These are phyloP conservation scores for Glaucopsyche alexis DNA, from an alignment of 2,888 invertebrate species.

Conservation along the genomic window DNA sequence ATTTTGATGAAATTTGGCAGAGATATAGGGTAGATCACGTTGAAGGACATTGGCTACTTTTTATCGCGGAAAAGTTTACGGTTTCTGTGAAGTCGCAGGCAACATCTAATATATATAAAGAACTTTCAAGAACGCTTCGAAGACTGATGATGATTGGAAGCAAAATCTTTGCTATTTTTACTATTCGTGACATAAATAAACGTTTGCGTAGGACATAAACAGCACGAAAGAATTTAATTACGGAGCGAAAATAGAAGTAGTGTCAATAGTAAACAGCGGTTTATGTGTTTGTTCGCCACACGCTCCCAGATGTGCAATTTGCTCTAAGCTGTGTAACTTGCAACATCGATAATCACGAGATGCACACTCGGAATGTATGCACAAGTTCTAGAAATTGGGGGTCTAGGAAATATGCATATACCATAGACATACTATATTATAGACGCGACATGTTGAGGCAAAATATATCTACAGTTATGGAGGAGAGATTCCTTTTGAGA, in stretches of 20 bases:
- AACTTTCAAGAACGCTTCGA: too few relatives aligned
- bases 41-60: too few relatives aligned
- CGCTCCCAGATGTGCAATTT: constrained; percentile 8
- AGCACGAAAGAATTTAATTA: constrained; percentile 3
- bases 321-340: constrained; percentile 24
- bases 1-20: too few relatives aligned
- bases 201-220: neutral
- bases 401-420: constrained; percentile 1
- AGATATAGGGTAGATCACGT: too few relatives aligned
- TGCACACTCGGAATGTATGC: constrained; percentile 4
- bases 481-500: too few relatives aligned
- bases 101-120: too few relatives aligned
- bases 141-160: too few relatives aligned
- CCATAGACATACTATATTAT: too few relatives aligned
- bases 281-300: neutral
- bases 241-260: neutral
- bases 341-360: constrained; percentile 10
- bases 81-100: too few relatives aligned
- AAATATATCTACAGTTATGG: too few relatives aligned
- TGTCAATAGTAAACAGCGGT: constrained; percentile 7
- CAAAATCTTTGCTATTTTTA: neutral
- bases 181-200: neutral
- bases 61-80: too few relatives aligned
- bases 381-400: neutral
- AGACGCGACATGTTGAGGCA: too few relatives aligned